Conservation (phyloP, 2,113 vertebrate species). For the Cichladusa arquata region DNA sequence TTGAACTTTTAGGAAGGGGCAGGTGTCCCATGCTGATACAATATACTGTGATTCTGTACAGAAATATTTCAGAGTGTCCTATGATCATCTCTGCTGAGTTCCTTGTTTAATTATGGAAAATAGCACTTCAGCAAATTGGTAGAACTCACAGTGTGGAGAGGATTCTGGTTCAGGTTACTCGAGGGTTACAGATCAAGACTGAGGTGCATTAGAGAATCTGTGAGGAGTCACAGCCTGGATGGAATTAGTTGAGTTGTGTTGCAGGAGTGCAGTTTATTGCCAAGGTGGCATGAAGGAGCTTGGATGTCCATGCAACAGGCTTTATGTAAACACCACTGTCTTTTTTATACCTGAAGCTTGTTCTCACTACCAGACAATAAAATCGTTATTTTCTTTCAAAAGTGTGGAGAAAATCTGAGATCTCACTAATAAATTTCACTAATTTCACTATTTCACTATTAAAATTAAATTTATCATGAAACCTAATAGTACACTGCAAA, state of each 20-base stretch:
- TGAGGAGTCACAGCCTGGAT: not conserved
- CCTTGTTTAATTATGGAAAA: not conserved
- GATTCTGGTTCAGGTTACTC: not conserved
- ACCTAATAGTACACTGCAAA: not conserved
- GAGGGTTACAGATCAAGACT: conserved; percentile 42
- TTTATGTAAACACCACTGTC: not conserved
- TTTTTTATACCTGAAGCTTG: not conserved
- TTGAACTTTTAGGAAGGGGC: not conserved
- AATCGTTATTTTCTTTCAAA: not conserved
- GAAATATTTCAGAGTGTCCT: not conserved
- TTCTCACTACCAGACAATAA: not conserved
- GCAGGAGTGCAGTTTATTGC: not conserved
- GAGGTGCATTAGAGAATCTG: conserved; percentile 56
- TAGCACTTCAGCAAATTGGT: not conserved
- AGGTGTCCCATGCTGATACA: not conserved
- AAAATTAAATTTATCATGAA: not conserved
- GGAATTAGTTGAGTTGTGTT: not conserved
- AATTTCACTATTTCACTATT: not conserved
- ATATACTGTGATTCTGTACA: not conserved
- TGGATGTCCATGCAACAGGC: not conserved
- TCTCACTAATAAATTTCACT: not conserved
- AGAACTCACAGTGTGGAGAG: fast-evolving
- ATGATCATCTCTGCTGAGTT: not conserved
- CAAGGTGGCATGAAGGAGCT: not conserved
- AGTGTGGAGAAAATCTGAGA: not conserved